Base-by-base conservation (phyloP, 2,888 invertebrate genomes). In the Allophyes oxyacanthae region DNA sequence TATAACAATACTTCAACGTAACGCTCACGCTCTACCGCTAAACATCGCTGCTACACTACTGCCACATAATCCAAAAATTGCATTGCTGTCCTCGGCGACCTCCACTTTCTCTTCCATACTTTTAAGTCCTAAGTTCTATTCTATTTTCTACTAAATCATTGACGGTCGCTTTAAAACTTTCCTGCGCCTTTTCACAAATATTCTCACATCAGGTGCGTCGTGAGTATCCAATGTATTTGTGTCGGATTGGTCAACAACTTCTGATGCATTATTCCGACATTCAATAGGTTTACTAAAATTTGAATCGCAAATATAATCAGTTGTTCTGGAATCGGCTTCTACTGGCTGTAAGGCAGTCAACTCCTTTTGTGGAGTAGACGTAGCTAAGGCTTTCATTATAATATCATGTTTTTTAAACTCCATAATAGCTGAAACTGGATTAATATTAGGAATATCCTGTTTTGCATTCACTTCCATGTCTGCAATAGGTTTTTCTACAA, bases 131-230 rank as follows among this genome's bases (percentile, higher is more conserved):
- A 48, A 28, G 8, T 33, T 13, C 4, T 2, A 20, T 4, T 25
- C 6, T 43, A 40, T n/a, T 34, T n/a, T 9, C 20, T 14, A 40
- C 45, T 75, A 67, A 32, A 53, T 61, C 58, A 70, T 66, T 0
- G 32, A 51, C 60, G 71, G 62, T 61, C 83, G 84, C 59, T 77
- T 90, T n/a, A 81, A 52, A 30, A 79, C 52, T 84, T 84, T 90
- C 59, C 86, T 85, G 62, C 88, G 81, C 71, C 91, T 84, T 69
- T 80, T 89, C 8, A 90, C 83, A 70, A 90, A 86, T 81, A 93
- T 88, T 73, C 90, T 87, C 4, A 93, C 82, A 74, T 93, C 93
- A 14, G 93, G 93, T 51, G 77, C 82, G 60, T 91, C 90, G 64
- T 76, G 75, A 2, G 69, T 54, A 32, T 72, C 75, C 44, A 64